phyloP scores from a whole-genome alignment of 2,888 invertebrate species.

The Drosophila paucipuncta region DNA sequence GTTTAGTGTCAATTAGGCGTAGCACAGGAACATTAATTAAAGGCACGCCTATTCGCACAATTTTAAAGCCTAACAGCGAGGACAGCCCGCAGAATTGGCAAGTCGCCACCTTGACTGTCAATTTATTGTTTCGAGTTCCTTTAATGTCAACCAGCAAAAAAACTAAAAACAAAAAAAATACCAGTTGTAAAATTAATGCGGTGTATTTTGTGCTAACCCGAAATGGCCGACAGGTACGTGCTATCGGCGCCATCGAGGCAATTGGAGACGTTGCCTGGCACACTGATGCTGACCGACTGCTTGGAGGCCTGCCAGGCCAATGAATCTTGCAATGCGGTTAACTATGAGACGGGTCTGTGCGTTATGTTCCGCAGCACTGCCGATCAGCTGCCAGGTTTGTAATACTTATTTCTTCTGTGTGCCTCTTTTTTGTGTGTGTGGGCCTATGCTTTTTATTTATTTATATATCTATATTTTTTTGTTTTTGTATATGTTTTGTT shows the following conservation, averaged over 20 bases:
- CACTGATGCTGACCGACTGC: conserved; percentile 97
- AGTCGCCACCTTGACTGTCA: neutral
- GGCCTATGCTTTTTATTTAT: conserved; percentile 10
- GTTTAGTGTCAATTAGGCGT: conserved; percentile 7
- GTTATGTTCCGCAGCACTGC: conserved; percentile 94
- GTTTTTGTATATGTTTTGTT: neutral
- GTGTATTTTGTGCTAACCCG: conserved; percentile 67
- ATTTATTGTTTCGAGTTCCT: conserved; percentile 3
- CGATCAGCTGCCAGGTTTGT: conserved; percentile 93
- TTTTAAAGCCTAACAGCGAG: conserved; percentile 1
- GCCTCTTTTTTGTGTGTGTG: conserved; percentile 35
- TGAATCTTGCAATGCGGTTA: conserved; percentile 96
- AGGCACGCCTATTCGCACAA: conserved; percentile 3
- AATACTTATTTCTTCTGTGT: neutral
- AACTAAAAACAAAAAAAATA: conserved; percentile 11
- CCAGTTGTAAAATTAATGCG: conserved; percentile 70
- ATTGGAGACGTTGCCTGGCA: conserved; percentile 95
- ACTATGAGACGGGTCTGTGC: conserved; percentile 97
- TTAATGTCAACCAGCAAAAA: conserved; percentile 33
- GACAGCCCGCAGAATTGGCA: conserved; percentile 4
- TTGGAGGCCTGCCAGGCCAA: conserved; percentile 96
- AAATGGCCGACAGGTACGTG: conserved; percentile 85
- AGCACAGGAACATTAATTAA: neutral
- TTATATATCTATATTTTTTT: neutral
- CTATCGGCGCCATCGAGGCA: conserved; percentile 96